Evolutionary conservation across 2,113 vertebrate species (phyloP), one percentile per base, ranked within the genome.

Genomic region (Suncus etruscus): DNA sequence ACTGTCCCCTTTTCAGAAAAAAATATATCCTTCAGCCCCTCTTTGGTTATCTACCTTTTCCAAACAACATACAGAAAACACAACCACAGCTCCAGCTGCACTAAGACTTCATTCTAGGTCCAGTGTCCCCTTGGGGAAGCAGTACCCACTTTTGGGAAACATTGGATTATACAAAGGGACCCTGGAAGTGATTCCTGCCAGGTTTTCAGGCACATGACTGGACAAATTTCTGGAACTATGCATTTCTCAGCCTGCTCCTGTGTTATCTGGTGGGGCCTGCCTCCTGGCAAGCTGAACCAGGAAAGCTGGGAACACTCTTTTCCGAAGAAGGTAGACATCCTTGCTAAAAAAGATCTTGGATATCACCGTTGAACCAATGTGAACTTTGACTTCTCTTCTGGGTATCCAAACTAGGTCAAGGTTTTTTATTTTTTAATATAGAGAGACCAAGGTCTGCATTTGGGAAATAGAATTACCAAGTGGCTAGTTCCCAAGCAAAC

Each of bases 331-430:
- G 69, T 76, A 78, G 24, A 5, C 65, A 89, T 65, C 75, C 47
- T 86, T 70, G 29, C 45, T 83, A 86, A 91, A 85, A 91, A 61
- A 0, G 1, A 81, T 54, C 87, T 72, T 89, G 31, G 58, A 81
- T 61, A 87, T 80, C 76, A 54, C 69, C 65, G 48, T 48, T 89
- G 61, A 95, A 61, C 20, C 58, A 91, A 87, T 85, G 65, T 87
- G 63, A 94, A 91, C 39, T 69, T 14, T 51, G 66, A 89, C 54
- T 85, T 94, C 81, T 93, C 90, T 92, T 92, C 80, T 74, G 63
- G 92, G 73, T 83, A 90, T 15, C 47, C 91, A 93, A 83, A 93
- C 92, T 45, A 92, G 72, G 83, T 51, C 50, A 91, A 87, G 32
- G 8, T 50, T 89, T 39, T 39, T 39, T 39, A 39, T 39, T 39